These are phyloP conservation scores for Stomorhina lunata DNA, from an alignment of 2,888 invertebrate genomes.

Conservation along the genomic window DNA sequence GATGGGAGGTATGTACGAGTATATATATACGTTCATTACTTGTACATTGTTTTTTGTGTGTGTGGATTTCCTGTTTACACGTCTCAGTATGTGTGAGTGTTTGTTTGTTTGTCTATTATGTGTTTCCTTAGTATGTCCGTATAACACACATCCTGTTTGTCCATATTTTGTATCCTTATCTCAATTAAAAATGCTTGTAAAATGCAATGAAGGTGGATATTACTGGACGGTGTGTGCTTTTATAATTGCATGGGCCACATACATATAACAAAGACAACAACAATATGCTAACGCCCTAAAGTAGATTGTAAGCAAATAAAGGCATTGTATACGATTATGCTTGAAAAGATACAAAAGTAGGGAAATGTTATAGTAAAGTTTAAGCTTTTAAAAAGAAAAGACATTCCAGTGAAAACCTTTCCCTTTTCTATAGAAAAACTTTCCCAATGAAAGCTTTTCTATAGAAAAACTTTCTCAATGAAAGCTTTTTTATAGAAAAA, in stretches of 20 bases:
- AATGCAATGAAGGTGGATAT: conserved; percentile 36
- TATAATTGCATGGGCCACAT: neutral
- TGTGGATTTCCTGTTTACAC: neutral
- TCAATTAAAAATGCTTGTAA: conserved; percentile 56
- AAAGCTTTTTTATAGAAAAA: no score
- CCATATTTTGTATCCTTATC: conserved; percentile 56
- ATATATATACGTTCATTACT: neutral
- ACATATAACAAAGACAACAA: conserved; percentile 10
- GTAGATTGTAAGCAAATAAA: no score
- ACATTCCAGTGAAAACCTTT: no score
- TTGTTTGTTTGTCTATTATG: conserved; percentile 6
- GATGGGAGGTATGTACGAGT: neutral
- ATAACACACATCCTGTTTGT: conserved; percentile 22
- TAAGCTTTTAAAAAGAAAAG: no score
- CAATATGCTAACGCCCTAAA: conserved; percentile 23
- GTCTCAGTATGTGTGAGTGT: conserved; percentile 1
- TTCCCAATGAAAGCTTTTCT: no score
- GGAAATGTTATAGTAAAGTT: no score
- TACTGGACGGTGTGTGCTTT: conserved; percentile 5
- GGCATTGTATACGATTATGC: no score
- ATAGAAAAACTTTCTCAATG: no score
- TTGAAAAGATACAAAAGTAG: no score
- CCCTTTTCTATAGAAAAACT: no score
- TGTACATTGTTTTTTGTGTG: conserved; percentile 8
- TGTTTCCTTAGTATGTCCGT: conserved; percentile 20